phyloP scores from a whole-genome alignment of 2,113 vertebrate genomes.

The Alectura lathami region DNA sequence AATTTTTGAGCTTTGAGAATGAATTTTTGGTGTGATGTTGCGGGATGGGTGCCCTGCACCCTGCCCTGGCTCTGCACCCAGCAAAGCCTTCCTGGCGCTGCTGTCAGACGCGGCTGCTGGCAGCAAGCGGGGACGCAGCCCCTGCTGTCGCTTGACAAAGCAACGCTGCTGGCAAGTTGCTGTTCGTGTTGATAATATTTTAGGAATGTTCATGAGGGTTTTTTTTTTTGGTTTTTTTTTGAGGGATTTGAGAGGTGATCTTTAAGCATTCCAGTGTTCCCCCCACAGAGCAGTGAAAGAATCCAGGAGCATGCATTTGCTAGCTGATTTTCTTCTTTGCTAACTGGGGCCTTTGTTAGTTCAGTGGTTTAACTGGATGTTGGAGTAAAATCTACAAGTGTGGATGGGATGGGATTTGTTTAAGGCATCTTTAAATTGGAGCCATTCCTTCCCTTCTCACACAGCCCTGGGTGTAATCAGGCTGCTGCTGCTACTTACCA shows the following conservation, averaged over 20 bases:
- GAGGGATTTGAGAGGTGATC: neutral
- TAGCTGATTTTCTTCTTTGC: neutral
- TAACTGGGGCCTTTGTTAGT: neutral
- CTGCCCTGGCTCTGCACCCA: accelerated
- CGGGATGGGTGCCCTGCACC: neutral
- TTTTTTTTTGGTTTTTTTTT: constrained; percentile 19
- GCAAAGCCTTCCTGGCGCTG: accelerated
- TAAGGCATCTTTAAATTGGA: neutral
- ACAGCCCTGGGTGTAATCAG: neutral
- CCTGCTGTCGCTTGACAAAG: neutral
- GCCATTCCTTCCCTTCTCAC: neutral
- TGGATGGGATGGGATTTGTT: neutral
- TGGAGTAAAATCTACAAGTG: neutral
- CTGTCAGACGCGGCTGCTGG: neutral
- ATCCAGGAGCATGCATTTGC: neutral
- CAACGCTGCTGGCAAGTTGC: constrained; percentile 11
- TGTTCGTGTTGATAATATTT: neutral
- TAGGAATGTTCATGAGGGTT: neutral
- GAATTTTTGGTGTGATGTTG: accelerated
- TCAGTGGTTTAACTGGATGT: neutral
- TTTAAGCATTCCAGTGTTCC: neutral
- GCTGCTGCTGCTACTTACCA: neutral
- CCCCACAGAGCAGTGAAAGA: neutral
- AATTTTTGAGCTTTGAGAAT: neutral
- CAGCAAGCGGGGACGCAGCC: neutral